Evolutionary conservation across 2,888 invertebrate species (phyloP).

Genomic region (Patella ulyssiponensis): DNA sequence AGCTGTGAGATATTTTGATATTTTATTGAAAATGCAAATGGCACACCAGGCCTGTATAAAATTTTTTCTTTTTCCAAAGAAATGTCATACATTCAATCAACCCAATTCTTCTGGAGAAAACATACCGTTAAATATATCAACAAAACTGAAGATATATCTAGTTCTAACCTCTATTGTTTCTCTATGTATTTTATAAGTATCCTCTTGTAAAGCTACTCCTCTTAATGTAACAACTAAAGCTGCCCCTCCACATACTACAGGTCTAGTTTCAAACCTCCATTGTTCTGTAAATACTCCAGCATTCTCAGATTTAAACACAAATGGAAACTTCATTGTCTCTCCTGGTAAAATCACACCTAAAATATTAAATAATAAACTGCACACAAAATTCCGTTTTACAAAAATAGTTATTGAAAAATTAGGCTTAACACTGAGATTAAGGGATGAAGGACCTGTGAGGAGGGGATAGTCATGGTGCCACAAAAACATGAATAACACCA

Average conservation of each 20-base stretch:
- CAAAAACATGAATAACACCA: too few relatives aligned
- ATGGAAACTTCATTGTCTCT: constrained; percentile 69
- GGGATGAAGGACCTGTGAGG: too few relatives aligned
- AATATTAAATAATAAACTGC: constrained; percentile 3
- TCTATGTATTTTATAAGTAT: constrained; percentile 64
- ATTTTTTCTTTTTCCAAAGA: background rate
- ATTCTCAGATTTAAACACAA: constrained; percentile 71
- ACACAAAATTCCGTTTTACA: background rate
- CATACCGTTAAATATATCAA: background rate
- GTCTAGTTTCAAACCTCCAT: constrained; percentile 71
- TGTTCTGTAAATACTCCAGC: constrained; percentile 71
- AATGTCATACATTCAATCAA: background rate
- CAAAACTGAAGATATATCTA: background rate
- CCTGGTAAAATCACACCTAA: constrained; percentile 71
- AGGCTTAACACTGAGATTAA: too few relatives aligned
- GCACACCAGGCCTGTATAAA: too few relatives aligned
- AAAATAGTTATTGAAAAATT: too few relatives aligned
- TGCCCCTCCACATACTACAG: constrained; percentile 69
- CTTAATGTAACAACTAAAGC: constrained; percentile 68
- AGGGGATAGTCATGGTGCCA: too few relatives aligned
- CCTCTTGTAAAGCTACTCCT: constrained; percentile 69
- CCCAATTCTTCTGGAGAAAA: background rate
- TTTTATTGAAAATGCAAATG: too few relatives aligned
- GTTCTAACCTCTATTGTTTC: constrained; percentile 63
- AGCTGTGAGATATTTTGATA: too few relatives aligned